These are phyloP conservation scores for Harpagifer antarcticus DNA, from an alignment of 2,797 vertebrate genomes.

Conservation along the genomic window DNA sequence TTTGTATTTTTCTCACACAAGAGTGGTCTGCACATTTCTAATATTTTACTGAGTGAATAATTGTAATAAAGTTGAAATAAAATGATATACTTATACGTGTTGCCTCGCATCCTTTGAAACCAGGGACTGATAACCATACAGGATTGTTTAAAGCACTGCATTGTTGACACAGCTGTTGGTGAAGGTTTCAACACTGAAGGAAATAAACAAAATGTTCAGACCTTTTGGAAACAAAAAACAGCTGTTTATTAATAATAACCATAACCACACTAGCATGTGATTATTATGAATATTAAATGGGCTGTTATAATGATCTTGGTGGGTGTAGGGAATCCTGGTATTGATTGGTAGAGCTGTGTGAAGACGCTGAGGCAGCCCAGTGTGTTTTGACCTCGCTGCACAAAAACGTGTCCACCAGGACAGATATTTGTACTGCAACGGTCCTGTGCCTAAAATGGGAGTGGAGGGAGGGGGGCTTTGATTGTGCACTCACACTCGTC, in stretches of 20 bases:
- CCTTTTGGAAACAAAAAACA: neutral
- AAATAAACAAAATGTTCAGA: constrained; percentile 45
- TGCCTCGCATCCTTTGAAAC: constrained; percentile 1
- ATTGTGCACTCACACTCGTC: constrained; percentile 79
- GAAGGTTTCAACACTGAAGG: constrained; percentile 20
- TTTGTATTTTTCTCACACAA: constrained; percentile 17
- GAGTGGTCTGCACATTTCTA: constrained; percentile 24
- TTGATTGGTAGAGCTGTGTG: constrained; percentile 9
- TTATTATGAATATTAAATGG: neutral
- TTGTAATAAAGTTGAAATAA: constrained; percentile 9
- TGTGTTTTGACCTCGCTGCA: constrained; percentile 32
- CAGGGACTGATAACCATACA: neutral
- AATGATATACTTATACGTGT: constrained; percentile 21
- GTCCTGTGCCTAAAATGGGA: constrained; percentile 71
- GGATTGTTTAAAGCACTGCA: neutral
- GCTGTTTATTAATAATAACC: constrained; percentile 6
- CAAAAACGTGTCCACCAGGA: constrained; percentile 8
- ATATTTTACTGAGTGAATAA: constrained; percentile 9
- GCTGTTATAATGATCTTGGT: neutral
- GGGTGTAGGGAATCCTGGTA: constrained; percentile 12
- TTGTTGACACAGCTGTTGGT: constrained; percentile 7
- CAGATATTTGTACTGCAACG: constrained; percentile 60
- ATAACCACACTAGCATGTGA: neutral
- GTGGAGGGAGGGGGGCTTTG: constrained; percentile 60
- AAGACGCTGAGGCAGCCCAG: constrained; percentile 16